phyloP scores from a whole-genome alignment of 2,797 vertebrate genomes.

The Eulemur rubriventer region DNA sequence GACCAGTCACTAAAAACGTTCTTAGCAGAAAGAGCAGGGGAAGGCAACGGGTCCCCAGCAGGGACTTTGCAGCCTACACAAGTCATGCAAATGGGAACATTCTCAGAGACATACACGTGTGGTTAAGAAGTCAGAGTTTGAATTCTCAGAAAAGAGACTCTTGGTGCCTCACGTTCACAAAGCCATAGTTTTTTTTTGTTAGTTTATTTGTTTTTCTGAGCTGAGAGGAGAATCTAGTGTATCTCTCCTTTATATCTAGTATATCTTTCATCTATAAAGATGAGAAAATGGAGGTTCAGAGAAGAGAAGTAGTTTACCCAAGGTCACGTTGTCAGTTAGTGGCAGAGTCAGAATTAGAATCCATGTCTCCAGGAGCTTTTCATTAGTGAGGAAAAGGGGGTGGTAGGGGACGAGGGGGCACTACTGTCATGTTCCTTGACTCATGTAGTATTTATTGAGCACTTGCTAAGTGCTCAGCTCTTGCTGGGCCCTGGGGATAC shows the following conservation, averaged over 20 bases:
- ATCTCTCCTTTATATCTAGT: neutral
- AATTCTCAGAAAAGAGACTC: neutral
- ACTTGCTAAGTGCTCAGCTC: neutral
- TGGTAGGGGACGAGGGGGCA: accelerated
- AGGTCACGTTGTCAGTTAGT: neutral
- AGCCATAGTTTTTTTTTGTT: neutral
- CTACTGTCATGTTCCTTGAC: neutral
- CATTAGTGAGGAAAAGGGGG: neutral
- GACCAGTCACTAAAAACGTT: neutral
- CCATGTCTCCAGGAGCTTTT: neutral
- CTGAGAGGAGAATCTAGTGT: neutral
- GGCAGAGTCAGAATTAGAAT: constrained; percentile 14
- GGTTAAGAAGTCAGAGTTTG: neutral
- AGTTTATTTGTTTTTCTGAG: neutral
- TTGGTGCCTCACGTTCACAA: neutral
- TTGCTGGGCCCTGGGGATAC: neutral
- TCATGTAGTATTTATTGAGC: neutral
- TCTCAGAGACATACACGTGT: neutral
- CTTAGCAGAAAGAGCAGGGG: neutral
- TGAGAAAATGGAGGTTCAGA: neutral
- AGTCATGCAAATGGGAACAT: neutral
- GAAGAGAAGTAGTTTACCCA: neutral
- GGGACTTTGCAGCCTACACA: neutral
- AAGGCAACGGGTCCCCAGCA: neutral
- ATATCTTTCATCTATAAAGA: neutral